A percentile compares a stretch with the other conserved stretches of the same genome.
Evolutionary conservation across 1,140 invertebrate genomes (phyloP).

Genomic region (Halotydeus destructor): DNA sequence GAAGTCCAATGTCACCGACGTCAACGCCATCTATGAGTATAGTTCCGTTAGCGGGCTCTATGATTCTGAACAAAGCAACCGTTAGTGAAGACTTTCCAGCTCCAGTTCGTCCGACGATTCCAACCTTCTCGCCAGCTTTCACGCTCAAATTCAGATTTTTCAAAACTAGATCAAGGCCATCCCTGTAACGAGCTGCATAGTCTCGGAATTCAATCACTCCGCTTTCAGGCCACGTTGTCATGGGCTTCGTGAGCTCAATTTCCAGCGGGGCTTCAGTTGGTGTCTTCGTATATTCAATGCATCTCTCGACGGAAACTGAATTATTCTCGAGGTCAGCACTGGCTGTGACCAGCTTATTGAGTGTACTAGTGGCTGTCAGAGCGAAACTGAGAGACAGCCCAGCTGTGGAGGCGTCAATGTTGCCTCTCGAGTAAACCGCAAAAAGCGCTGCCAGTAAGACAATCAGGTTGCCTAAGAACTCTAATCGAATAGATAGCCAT

Average conservation of each 20-base stretch:
- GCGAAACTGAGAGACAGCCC: slow-evolving; percentile 56
- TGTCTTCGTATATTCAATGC: slow-evolving; percentile 55
- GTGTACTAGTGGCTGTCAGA: slow-evolving; percentile 47
- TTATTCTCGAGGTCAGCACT: slow-evolving; percentile 56
- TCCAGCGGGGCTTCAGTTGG: slow-evolving; percentile 37
- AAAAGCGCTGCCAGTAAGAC: slow-evolving; percentile 46
- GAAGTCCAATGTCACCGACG: slow-evolving; percentile 27
- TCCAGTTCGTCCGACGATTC: slow-evolving; percentile 33
- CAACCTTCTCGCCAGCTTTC: slow-evolving; percentile 20
- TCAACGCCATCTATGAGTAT: slow-evolving; percentile 30
- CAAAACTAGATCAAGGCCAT: slow-evolving; percentile 35
- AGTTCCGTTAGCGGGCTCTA: slow-evolving; percentile 22
- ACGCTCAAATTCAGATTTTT: slow-evolving; percentile 35
- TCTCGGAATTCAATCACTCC: slow-evolving; percentile 47
- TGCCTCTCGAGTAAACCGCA: slow-evolving; percentile 49
- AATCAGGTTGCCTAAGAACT: slow-evolving; percentile 22
- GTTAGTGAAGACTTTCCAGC: slow-evolving; percentile 27
- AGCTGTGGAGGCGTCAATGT: slow-evolving; percentile 40
- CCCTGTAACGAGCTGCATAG: slow-evolving; percentile 40
- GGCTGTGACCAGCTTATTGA: slow-evolving; percentile 60
- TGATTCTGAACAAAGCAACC: slow-evolving; percentile 25
- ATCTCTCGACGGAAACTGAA: slow-evolving; percentile 61
- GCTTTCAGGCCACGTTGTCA: slow-evolving; percentile 37
- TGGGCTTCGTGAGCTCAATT: neutral
- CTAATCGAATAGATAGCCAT: slow-evolving; percentile 25